These are phyloP conservation scores for Xiphophorus couchianus DNA, from an alignment of 2,113 vertebrate species.

Conservation along the genomic window DNA sequence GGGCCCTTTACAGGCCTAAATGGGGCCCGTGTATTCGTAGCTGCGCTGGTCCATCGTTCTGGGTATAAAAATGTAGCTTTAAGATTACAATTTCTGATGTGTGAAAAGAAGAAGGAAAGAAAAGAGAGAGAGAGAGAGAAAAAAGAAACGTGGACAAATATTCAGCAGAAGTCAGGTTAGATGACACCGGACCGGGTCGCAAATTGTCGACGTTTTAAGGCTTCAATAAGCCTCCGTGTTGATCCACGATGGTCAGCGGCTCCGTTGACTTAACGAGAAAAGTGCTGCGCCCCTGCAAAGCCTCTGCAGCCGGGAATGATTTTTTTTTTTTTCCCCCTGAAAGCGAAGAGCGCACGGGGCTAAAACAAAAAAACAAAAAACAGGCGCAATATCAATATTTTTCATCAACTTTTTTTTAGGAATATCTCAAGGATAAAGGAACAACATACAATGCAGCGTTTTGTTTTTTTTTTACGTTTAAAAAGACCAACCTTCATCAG, in stretches of 20 bases:
- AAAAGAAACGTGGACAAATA: neutral
- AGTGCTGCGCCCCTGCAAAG: slow-evolving; percentile 6
- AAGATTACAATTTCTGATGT: no score
- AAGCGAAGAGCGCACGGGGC: neutral
- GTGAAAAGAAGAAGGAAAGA: neutral
- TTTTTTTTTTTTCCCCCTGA: neutral
- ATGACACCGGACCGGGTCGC: slow-evolving; percentile 8
- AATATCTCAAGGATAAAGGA: neutral
- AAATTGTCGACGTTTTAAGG: slow-evolving; percentile 24
- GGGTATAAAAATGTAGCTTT: no score
- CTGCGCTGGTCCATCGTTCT: no score
- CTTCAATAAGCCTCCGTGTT: slow-evolving; percentile 24
- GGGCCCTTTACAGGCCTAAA: neutral
- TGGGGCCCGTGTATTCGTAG: neutral
- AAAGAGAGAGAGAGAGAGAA: neutral
- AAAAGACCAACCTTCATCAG: slow-evolving; percentile 13
- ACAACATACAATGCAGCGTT: neutral
- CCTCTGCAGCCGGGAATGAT: neutral
- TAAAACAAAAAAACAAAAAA: neutral
- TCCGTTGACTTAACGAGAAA: neutral
- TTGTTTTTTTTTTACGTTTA: slow-evolving; percentile 1
- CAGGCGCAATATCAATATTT: neutral
- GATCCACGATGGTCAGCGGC: slow-evolving; percentile 38
- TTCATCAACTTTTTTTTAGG: neutral
- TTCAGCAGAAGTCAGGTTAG: slow-evolving; percentile 3